A percentile compares a stretch with the other conserved stretches of the same genome.
phyloP scores from a whole-genome alignment of 2,113 vertebrate species.

The Macquaria australasica region DNA sequence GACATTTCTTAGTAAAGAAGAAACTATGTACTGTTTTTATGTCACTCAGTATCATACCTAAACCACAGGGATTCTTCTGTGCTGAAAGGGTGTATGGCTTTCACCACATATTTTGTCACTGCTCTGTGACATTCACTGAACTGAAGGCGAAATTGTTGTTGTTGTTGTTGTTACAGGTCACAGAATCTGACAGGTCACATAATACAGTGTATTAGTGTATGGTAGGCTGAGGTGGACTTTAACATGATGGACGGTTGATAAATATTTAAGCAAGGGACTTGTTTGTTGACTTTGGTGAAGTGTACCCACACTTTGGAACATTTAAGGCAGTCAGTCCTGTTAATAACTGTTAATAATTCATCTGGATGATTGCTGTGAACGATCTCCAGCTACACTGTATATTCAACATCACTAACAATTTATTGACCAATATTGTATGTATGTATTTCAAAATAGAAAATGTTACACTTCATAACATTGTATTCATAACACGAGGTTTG shows the following conservation, averaged over 20 bases:
- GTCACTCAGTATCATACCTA: not conserved
- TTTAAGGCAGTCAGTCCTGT: not conserved
- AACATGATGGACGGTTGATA: no score
- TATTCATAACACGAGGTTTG: no score
- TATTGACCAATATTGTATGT: no score
- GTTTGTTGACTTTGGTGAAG: not conserved
- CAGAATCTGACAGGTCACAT: constrained; percentile 1
- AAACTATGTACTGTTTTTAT: not conserved
- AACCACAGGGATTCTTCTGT: not conserved
- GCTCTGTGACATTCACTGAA: not conserved
- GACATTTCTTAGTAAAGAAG: not conserved
- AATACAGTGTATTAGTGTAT: not conserved
- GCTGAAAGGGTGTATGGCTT: not conserved
- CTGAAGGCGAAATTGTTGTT: not conserved
- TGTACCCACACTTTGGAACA: not conserved
- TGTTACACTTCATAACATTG: no score
- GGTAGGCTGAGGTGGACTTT: not conserved
- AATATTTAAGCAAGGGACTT: not conserved
- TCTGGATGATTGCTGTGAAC: no score
- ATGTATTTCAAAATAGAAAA: no score
- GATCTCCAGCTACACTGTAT: no score
- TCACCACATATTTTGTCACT: constrained; percentile 12
- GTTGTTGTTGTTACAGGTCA: not conserved
- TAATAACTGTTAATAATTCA: not conserved
- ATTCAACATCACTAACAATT: no score